Conservation (phyloP, 1,140 invertebrate species). For the Brachystomella parvula region DNA sequence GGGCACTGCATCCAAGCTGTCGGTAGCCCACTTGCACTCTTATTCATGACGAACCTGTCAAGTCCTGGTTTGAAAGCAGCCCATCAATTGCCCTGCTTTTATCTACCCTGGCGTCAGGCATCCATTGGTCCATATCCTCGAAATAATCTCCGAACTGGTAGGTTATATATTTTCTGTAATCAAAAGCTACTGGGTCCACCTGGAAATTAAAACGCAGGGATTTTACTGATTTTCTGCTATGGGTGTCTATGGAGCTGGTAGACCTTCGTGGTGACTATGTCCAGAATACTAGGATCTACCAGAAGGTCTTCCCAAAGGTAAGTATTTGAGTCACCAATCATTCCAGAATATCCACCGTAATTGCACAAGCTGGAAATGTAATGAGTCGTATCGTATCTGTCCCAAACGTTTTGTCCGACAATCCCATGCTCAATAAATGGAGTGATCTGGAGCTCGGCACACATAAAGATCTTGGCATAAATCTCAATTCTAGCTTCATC, state of each 20-base stretch:
- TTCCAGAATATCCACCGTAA: not conserved
- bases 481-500: not conserved
- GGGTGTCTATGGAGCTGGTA: not conserved
- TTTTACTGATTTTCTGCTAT: not conserved
- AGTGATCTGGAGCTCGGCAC: not conserved
- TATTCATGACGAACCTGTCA: too few relatives aligned
- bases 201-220: not conserved
- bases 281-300: not conserved
- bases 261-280: not conserved
- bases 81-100: not conserved
- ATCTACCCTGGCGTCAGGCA: not conserved
- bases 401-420: not conserved
- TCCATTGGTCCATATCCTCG: not conserved
- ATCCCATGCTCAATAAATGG: not conserved
- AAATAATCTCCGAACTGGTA: not conserved
- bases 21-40: too few relatives aligned
- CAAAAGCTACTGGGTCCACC: not conserved
- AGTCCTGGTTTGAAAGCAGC: not conserved
- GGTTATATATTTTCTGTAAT: not conserved
- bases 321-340: not conserved
- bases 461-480: not conserved
- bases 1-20: too few relatives aligned
- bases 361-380: not conserved
- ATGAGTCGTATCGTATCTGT: not conserved
- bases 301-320: not conserved